Evolutionary conservation across 2,888 invertebrate species (phyloP).

Genomic region (Crioceris asparagi): DNA sequence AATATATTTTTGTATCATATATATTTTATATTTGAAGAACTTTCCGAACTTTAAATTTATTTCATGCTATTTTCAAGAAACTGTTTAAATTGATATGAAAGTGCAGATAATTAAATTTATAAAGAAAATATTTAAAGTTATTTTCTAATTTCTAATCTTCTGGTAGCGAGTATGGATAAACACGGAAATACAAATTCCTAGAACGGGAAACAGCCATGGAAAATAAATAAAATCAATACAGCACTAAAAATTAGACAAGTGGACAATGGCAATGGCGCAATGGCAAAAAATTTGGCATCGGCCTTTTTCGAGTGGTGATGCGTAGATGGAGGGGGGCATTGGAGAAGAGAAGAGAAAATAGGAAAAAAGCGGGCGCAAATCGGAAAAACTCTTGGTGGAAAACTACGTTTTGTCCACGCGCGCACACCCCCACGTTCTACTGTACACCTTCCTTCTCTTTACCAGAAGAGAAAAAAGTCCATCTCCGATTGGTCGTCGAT

Average conservation of each 20-base stretch:
- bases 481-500: conserved; percentile 41
- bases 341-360: conserved; percentile 7
- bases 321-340: conserved; percentile 26
- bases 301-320: conserved; percentile 35
- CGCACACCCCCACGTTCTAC: background rate
- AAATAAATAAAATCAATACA: conserved; percentile 39
- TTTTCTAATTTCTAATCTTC: no score
- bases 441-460: background rate
- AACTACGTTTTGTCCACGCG: conserved; percentile 33
- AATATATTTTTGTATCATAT: no score
- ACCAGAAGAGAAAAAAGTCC: conserved; percentile 33
- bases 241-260: conserved; percentile 38
- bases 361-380: conserved; percentile 13
- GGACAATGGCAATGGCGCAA: conserved; percentile 38
- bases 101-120: no score
- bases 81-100: no score
- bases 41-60: no score
- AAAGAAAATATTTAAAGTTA: no score
- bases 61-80: no score
- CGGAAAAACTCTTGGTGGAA: conserved; percentile 30
- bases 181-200: no score
- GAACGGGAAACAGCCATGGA: no score
- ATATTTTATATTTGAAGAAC: no score
- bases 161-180: no score
- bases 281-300: conserved; percentile 38